A percentile compares a stretch with the other conserved stretches of the same genome.
These are phyloP conservation scores for Tachystola acroxantha DNA, from an alignment of 2,888 invertebrate species.

Conservation along the genomic window DNA sequence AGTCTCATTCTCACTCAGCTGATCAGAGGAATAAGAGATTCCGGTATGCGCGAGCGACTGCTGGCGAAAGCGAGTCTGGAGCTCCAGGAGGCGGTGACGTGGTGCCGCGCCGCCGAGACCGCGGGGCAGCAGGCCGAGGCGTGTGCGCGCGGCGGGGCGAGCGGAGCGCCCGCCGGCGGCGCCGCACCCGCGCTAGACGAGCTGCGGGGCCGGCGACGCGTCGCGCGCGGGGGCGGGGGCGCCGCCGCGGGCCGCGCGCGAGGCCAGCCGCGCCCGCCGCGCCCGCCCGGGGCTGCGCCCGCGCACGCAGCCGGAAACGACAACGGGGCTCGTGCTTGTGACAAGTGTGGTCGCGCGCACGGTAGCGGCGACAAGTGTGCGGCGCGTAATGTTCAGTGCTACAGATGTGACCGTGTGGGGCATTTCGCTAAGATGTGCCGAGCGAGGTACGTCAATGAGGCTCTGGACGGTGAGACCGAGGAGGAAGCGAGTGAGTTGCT, in stretches of 20 bases:
- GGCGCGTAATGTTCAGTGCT: not conserved
- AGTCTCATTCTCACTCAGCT: slow-evolving; percentile 5
- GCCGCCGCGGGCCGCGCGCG: not conserved
- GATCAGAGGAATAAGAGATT: not conserved
- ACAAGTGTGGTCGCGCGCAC: not conserved
- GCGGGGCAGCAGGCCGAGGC: slow-evolving; percentile 7
- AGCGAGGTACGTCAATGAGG: slow-evolving; percentile 1
- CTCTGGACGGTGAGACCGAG: not conserved
- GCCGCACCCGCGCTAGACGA: not conserved
- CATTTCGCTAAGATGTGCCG: slow-evolving; percentile 4
- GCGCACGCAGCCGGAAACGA: no score
- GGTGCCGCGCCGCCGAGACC: slow-evolving; percentile 10
- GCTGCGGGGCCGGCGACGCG: no score
- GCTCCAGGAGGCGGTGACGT: slow-evolving; percentile 9
- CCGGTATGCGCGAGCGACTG: not conserved
- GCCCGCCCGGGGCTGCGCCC: not conserved
- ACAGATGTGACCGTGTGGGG: not conserved
- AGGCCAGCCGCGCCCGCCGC: not conserved
- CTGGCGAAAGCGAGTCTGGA: not conserved
- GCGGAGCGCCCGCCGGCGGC: no score
- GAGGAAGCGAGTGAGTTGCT: slow-evolving; percentile 2
- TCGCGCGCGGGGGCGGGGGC: not conserved
- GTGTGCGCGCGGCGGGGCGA: not conserved
- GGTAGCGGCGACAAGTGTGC: not conserved
- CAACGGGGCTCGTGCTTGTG: not conserved